A percentile compares a stretch with the other conserved stretches of the same genome.
Conservation (phyloP, 2,113 vertebrate species). For the Psilopsiagon aurifrons region DNA sequence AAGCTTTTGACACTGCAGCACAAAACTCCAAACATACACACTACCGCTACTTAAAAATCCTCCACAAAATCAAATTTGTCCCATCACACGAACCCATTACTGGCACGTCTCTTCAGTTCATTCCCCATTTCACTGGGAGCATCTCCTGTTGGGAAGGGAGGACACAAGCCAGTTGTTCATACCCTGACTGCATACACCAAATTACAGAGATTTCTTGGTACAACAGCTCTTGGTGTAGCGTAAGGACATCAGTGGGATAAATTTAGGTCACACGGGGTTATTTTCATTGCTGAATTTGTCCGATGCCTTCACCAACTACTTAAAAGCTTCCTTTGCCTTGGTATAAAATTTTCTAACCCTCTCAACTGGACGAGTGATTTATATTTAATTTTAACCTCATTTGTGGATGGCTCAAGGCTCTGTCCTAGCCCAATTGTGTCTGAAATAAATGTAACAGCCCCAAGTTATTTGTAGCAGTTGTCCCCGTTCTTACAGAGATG, state of each 20-base stretch:
- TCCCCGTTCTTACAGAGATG: not conserved
- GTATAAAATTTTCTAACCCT: not conserved
- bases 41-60: not conserved
- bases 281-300: not conserved
- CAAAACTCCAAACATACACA: not conserved
- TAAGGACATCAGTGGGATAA: not conserved
- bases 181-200: not conserved
- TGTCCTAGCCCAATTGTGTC: constrained; percentile 31
- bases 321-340: not conserved
- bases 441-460: constrained; percentile 8
- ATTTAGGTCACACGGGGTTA: not conserved
- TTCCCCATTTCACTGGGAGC: not conserved
- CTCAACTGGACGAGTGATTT: not conserved
- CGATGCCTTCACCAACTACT: not conserved
- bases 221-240: not conserved
- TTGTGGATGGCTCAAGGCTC: not conserved
- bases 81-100: not conserved
- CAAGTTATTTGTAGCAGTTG: constrained; percentile 22
- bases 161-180: not conserved
- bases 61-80: not conserved
- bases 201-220: not conserved
- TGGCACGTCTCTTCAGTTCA: not conserved
- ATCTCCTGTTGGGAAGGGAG: not conserved
- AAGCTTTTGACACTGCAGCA: not conserved
- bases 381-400: constrained; percentile 11